A percentile compares a stretch with the other conserved stretches of the same genome.
phyloP scores from a whole-genome alignment of 2,113 vertebrate genomes.

The Capreolus pygargus region DNA sequence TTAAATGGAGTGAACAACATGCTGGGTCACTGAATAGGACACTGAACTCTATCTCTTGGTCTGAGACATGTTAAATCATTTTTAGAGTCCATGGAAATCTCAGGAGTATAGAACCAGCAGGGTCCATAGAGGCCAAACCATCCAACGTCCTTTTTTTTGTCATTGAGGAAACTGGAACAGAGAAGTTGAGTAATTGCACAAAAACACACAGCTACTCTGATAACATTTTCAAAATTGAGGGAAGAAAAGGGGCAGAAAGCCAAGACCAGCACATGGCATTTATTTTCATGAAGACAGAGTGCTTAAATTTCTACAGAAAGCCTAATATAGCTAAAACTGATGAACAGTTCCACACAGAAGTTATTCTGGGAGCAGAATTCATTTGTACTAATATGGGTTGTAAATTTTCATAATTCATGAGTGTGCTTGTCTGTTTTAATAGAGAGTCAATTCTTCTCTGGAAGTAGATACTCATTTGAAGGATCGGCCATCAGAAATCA shows the following conservation, averaged over 20 bases:
- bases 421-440: constrained; percentile 42
- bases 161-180: neutral
- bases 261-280: neutral
- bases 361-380: neutral
- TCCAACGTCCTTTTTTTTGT: neutral
- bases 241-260: neutral
- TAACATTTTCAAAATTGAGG: neutral
- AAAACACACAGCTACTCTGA: neutral
- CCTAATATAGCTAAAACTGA: neutral
- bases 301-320: constrained; percentile 13
- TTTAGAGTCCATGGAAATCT: neutral
- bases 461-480: constrained; percentile 4
- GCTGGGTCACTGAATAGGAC: neutral
- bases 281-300: constrained; percentile 17
- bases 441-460: constrained; percentile 66
- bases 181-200: neutral
- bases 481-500: neutral
- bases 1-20: neutral
- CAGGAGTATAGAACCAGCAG: neutral
- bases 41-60: neutral
- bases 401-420: neutral
- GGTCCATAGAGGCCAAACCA: neutral
- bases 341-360: neutral
- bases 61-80: neutral
- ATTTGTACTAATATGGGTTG: neutral